These are phyloP conservation scores for Sylvilagus bachmani DNA, from an alignment of 2,113 vertebrate species.

Conservation along the genomic window DNA sequence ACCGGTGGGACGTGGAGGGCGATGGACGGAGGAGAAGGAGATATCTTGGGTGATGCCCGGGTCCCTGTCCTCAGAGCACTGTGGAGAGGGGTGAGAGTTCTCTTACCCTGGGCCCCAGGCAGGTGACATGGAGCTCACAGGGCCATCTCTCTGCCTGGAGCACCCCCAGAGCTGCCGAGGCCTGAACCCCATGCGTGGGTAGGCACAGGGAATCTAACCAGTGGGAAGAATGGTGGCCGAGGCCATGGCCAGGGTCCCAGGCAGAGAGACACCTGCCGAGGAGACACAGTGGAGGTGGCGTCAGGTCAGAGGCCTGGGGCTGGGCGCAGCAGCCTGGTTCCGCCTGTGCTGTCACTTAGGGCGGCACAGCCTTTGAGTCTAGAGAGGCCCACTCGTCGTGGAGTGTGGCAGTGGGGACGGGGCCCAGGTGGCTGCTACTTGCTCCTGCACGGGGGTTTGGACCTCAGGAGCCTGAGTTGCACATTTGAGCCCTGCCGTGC, in stretches of 20 bases:
- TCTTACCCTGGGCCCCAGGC: neutral
- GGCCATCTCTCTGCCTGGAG: accelerated
- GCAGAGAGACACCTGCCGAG: neutral
- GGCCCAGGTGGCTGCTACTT: too few species aligned
- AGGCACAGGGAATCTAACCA: neutral
- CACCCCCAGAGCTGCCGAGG: neutral
- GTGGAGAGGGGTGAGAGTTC: neutral
- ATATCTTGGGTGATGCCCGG: neutral
- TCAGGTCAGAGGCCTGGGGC: neutral
- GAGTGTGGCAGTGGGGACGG: neutral
- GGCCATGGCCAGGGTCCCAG: neutral
- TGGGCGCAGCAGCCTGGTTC: neutral
- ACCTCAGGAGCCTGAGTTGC: neutral
- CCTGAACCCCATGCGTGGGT: neutral
- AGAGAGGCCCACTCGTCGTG: neutral
- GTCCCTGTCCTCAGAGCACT: neutral
- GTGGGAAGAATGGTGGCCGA: neutral
- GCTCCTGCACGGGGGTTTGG: neutral
- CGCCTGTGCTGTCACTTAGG: neutral
- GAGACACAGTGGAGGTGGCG: neutral
- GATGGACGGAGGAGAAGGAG: accelerated
- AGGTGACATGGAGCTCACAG: neutral
- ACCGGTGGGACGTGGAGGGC: neutral
- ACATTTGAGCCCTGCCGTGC: neutral
- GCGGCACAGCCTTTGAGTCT: accelerated